Evolutionary conservation across 1,140 invertebrate genomes (phyloP), one percentile per base, ranked within the genome.

Genomic region (Latrodectus geometricus): DNA sequence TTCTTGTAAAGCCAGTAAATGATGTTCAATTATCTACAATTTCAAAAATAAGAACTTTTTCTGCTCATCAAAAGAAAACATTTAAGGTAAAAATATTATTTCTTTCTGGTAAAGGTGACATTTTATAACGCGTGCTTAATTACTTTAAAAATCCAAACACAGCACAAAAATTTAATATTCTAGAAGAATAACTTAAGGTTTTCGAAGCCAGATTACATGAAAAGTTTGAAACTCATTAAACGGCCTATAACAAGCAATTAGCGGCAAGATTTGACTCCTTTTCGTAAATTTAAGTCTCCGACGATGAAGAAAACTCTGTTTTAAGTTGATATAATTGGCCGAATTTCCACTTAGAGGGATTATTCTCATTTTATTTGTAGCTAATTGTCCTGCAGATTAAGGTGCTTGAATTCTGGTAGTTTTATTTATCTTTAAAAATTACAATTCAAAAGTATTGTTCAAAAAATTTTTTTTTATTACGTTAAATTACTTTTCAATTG

Each of bases 211-310:
- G 76, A 35, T 78, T 78, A 78, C n/a, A n/a, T 15, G 52, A 20
- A 81, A 74, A 83, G 68, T 83, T 74, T 83, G 70, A 61, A 52
- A 66, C 70, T 73, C 54, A 52, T 83, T 83, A 83, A 83, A 20
- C 56, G 23, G 12, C 23, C 14, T 49, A 61, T 83, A 83, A 83
- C 80, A 56, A 83, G 80, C 80, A 83, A 83, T 83, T 83, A 83
- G 70, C 9, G 17, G 35, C 21, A 65, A 83, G 17, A 83, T 74
- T 83, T 49, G n/a, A 72, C 54, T 61, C 50, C 66, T 15, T 81
- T 81, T n/a, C 49, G 68, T 72, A 72, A 70, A 81, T 81, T 76
- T 72, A 69, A 9, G 49, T 66, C 48, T 20, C 49, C n/a, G 9
- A 35, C 12, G 20, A 61, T n/a, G 50, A 54, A 9, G 12, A 23